These are phyloP conservation scores for Nemotelus nigrinus DNA, from an alignment of 2,888 invertebrate species.

Conservation along the genomic window DNA sequence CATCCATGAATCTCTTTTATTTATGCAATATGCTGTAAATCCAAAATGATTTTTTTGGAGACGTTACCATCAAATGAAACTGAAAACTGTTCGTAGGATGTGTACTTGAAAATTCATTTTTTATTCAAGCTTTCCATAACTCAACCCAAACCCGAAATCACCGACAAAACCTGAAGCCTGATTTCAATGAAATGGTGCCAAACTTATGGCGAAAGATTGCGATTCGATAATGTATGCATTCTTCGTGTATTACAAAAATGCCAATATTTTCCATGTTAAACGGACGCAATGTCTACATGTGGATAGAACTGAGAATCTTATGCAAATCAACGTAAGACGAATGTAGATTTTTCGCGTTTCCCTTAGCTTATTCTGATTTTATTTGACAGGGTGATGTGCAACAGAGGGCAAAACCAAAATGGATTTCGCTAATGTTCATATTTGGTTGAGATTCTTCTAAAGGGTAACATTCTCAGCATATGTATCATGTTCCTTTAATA, in stretches of 20 bases:
- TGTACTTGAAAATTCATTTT: not conserved
- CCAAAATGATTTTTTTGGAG: not conserved
- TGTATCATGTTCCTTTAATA: too few relatives aligned
- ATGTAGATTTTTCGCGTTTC: not conserved
- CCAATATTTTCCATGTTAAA: conserved; percentile 38
- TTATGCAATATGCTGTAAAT: conserved; percentile 15
- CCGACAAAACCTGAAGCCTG: too few relatives aligned
- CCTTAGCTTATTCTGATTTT: not conserved
- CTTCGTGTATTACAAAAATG: conserved; percentile 43
- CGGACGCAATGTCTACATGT: conserved; percentile 13
- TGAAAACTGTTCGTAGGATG: conserved; percentile 6
- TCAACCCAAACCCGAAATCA: too few relatives aligned
- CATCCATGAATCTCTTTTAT: conserved; percentile 25
- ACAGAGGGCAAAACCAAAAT: not conserved
- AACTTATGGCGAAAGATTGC: conserved; percentile 29
- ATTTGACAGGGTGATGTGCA: not conserved
- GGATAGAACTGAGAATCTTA: not conserved
- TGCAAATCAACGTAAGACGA: conserved; percentile 5
- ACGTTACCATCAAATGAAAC: not conserved
- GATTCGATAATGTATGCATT: conserved; percentile 44
- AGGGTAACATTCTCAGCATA: not conserved
- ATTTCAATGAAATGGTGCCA: conserved; percentile 12
- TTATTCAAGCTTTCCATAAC: too few relatives aligned
- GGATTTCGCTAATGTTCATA: not conserved
- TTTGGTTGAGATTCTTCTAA: not conserved